These are phyloP conservation scores for Microplitis manilae DNA, from an alignment of 2,888 invertebrate genomes.

Conservation along the genomic window DNA sequence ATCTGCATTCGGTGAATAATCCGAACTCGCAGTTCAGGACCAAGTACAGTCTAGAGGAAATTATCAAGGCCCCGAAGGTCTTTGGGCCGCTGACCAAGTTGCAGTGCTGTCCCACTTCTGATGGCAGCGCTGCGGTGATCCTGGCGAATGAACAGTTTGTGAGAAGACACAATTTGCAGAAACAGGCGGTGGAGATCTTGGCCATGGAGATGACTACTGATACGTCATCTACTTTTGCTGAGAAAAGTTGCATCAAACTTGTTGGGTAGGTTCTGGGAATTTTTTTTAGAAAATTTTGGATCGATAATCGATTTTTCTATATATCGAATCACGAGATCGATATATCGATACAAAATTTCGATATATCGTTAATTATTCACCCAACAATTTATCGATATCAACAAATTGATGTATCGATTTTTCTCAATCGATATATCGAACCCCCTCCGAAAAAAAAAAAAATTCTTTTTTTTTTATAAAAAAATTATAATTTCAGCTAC, in stretches of 20 bases:
- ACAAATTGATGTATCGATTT: neutral
- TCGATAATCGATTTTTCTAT: no score
- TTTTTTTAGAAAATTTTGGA: no score
- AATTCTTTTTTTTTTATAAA: conserved; percentile 5
- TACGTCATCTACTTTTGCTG: conserved; percentile 86
- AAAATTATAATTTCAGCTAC: conserved; percentile 77
- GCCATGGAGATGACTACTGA: conserved; percentile 99
- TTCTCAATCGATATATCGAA: neutral
- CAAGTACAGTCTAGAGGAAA: conserved; percentile 92
- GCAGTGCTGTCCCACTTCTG: conserved; percentile 98
- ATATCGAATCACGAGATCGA: no score
- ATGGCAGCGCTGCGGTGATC: conserved; percentile 96
- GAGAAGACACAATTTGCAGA: conserved; percentile 83
- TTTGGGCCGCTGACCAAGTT: conserved; percentile 95
- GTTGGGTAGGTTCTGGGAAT: conserved; percentile 68
- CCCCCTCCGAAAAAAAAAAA: neutral
- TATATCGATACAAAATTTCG: no score
- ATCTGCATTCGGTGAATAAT: conserved; percentile 96
- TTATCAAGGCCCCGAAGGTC: conserved; percentile 88
- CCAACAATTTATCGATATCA: no score
- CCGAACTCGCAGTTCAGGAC: conserved; percentile 97
- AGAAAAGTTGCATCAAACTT: conserved; percentile 85
- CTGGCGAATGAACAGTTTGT: conserved; percentile 95
- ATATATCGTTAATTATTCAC: no score
- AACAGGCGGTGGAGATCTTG: conserved; percentile 93